Evolutionary conservation across 2,113 vertebrate species (phyloP).

Genomic region (Thunnus thynnus): DNA sequence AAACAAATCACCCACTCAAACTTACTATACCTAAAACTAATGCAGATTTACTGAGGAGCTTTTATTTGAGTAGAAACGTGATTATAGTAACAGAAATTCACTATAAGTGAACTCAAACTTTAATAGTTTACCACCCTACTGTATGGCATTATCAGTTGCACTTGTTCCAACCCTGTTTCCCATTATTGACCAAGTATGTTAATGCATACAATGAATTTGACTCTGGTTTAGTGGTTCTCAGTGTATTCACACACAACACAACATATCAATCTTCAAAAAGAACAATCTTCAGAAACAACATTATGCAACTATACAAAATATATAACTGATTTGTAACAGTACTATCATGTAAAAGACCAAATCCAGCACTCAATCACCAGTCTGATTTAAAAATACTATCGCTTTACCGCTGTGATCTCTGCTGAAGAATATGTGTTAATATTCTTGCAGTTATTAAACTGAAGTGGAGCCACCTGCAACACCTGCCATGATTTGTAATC

Average conservation of each 20-base stretch:
- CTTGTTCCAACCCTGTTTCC: background rate
- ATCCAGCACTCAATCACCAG: background rate
- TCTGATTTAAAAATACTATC: background rate
- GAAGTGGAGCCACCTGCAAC: background rate
- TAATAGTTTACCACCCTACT: too few relatives aligned
- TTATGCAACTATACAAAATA: background rate
- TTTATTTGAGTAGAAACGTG: background rate
- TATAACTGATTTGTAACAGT: background rate
- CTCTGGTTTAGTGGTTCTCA: too few relatives aligned
- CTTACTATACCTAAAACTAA: background rate
- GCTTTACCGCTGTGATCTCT: background rate
- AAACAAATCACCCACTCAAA: background rate
- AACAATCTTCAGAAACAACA: too few relatives aligned
- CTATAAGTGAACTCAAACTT: background rate
- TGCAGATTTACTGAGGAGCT: background rate
- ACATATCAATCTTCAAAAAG: too few relatives aligned
- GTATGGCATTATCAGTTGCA: too few relatives aligned
- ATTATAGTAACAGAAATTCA: background rate
- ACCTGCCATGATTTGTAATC: background rate
- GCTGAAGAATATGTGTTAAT: background rate
- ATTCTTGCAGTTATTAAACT: background rate
- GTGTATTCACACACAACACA: too few relatives aligned
- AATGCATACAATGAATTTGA: too few relatives aligned
- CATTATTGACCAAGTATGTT: too few relatives aligned
- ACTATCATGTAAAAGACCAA: background rate